Conservation (phyloP, 2,113 vertebrate genomes). For the Dunckerocampus dactyliophorus region DNA sequence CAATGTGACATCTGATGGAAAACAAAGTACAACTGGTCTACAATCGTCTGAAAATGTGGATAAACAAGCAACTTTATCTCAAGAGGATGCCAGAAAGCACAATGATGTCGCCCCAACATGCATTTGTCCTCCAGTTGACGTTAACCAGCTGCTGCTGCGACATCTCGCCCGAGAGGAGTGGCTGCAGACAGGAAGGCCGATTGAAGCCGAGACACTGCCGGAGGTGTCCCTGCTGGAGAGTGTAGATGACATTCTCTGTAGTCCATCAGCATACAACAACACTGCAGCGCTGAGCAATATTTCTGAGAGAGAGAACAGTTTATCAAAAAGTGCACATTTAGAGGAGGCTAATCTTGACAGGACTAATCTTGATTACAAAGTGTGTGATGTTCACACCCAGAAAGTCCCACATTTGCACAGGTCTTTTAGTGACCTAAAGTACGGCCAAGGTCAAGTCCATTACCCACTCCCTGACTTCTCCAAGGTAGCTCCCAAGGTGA, state of each 20-base stretch:
- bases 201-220: slow-evolving; percentile 81
- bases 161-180: slow-evolving; percentile 76
- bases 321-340: slow-evolving; percentile 10
- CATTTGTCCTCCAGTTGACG: slow-evolving; percentile 20
- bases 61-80: background rate
- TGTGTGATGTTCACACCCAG: slow-evolving; percentile 19
- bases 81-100: slow-evolving; percentile 14
- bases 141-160: slow-evolving; percentile 70
- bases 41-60: background rate
- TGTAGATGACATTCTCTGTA: slow-evolving; percentile 60
- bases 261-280: slow-evolving; percentile 28
- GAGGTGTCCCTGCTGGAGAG: slow-evolving; percentile 78
- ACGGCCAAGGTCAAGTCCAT: slow-evolving; percentile 71
- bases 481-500: slow-evolving; percentile 70
- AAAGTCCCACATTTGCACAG: slow-evolving; percentile 47
- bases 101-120: background rate
- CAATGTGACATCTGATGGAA: slow-evolving; percentile 31
- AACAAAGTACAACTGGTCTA: slow-evolving; percentile 31
- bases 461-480: slow-evolving; percentile 73
- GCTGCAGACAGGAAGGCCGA: slow-evolving; percentile 58
- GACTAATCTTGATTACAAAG: slow-evolving; percentile 2
- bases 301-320: slow-evolving; percentile 1
- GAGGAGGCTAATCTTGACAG: slow-evolving; percentile 8
- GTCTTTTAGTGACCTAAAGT: slow-evolving; percentile 67
- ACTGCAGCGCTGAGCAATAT: background rate